Evolutionary conservation across 2,888 invertebrate genomes (phyloP).

Genomic region (Euplexia lucipara): DNA sequence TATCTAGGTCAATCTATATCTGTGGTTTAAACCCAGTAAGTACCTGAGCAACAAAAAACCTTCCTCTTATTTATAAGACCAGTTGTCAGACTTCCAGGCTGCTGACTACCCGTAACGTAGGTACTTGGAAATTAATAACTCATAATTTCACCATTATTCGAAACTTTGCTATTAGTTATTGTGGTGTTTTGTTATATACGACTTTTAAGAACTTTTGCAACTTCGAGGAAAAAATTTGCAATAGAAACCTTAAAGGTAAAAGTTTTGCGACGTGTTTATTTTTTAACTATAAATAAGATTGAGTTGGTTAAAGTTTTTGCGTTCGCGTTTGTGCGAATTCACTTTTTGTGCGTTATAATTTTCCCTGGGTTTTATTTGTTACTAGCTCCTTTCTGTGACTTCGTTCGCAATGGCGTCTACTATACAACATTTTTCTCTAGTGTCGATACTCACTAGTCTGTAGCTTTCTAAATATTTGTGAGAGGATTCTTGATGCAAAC

Average conservation of each 20-base stretch:
- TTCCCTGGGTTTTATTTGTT: conserved; percentile 21
- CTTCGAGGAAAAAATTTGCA: conserved; percentile 41
- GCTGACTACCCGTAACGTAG: conserved; percentile 4
- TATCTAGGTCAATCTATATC: too few species aligned
- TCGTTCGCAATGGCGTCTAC: too few species aligned
- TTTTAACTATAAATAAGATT: conserved; percentile 40
- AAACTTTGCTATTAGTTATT: conserved; percentile 51
- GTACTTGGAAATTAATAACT: conserved; percentile 43
- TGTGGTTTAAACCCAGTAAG: too few species aligned
- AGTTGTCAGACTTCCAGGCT: too few species aligned
- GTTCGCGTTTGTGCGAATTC: too few species aligned
- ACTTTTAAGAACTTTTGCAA: conserved; percentile 48
- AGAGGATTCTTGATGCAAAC: too few species aligned
- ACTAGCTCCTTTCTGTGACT: too few species aligned
- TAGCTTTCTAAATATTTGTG: too few species aligned
- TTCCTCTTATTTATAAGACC: too few species aligned
- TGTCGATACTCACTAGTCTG: too few species aligned
- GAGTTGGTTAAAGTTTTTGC: conserved; percentile 12
- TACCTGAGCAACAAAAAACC: too few species aligned
- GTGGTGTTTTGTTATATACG: conserved; percentile 33
- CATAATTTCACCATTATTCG: conserved; percentile 32
- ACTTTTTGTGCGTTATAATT: conserved; percentile 12
- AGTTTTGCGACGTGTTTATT: conserved; percentile 35
- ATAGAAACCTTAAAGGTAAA: conserved; percentile 28
- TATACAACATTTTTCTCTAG: too few species aligned